A percentile compares a stretch with the other conserved stretches of the same genome.
phyloP scores from a whole-genome alignment of 2,888 invertebrate genomes.

The Phortica magna region DNA sequence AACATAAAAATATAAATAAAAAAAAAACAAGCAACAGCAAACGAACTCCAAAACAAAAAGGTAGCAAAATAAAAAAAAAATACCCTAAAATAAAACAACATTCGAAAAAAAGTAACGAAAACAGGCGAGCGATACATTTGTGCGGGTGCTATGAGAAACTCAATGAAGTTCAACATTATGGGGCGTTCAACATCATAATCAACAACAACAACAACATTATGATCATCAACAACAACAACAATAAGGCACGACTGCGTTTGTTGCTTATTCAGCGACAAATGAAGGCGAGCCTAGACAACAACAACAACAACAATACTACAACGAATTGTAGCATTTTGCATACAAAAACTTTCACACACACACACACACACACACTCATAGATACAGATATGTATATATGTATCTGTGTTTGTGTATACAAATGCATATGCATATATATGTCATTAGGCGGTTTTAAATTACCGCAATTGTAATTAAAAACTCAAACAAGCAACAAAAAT shows the following conservation, averaged over 20 bases:
- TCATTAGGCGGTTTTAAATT: slow-evolving; percentile 59
- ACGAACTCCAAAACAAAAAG: slow-evolving; percentile 1
- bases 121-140: slow-evolving; percentile 2
- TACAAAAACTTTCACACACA: neutral
- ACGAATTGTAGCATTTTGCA: neutral
- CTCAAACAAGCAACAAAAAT: slow-evolving; percentile 66
- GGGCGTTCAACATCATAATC: neutral
- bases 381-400: slow-evolving; percentile 11
- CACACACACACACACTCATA: neutral
- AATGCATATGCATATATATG: slow-evolving; percentile 43
- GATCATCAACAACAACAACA: neutral
- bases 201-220: neutral
- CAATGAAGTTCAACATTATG: neutral
- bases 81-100: too few relatives aligned
- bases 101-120: neutral
- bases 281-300: slow-evolving; percentile 16
- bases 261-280: slow-evolving; percentile 23
- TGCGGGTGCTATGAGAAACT: slow-evolving; percentile 22
- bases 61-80: slow-evolving; percentile 15
- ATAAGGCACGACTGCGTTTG: neutral
- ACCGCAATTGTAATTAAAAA: slow-evolving; percentile 56
- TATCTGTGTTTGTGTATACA: neutral
- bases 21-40: slow-evolving; percentile 37
- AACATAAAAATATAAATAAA: slow-evolving; percentile 32
- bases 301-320: neutral